Evolutionary conservation across 2,797 vertebrate genomes (phyloP).

Genomic region (Siniperca scherzeri): DNA sequence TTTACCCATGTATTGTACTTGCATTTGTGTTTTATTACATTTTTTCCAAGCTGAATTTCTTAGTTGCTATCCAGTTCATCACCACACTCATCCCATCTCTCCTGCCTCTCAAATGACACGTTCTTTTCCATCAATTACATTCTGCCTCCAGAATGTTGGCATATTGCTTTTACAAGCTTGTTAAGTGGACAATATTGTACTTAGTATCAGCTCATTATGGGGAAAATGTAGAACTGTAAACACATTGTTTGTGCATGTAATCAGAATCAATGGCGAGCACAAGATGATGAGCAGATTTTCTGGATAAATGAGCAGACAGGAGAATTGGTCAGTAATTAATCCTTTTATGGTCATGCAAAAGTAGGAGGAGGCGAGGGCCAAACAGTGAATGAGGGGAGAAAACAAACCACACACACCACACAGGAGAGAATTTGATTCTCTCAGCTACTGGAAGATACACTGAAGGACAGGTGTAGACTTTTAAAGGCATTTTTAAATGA

Average conservation of each 20-base stretch:
- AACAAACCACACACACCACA: constrained; percentile 9
- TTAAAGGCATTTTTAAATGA: constrained; percentile 2
- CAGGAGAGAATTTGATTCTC: not conserved
- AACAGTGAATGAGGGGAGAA: constrained; percentile 2
- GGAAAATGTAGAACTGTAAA: constrained; percentile 73
- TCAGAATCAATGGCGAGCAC: constrained; percentile 68
- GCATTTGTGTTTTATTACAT: not conserved
- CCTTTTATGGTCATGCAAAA: constrained; percentile 36
- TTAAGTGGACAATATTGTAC: constrained; percentile 81
- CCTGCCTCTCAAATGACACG: constrained; percentile 54
- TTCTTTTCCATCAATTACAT: constrained; percentile 72
- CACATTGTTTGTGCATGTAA: constrained; percentile 78
- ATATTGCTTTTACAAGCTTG: constrained; percentile 80
- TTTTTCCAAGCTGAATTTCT: constrained; percentile 11
- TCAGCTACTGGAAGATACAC: not conserved
- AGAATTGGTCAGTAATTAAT: constrained; percentile 60
- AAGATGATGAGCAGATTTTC: constrained; percentile 76
- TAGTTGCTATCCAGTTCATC: constrained; percentile 25
- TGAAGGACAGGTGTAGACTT: constrained; percentile 4
- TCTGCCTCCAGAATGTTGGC: constrained; percentile 68
- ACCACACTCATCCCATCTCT: constrained; percentile 11
- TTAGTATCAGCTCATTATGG: constrained; percentile 80
- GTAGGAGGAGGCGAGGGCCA: not conserved
- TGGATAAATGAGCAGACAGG: constrained; percentile 74
- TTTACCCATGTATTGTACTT: not conserved